These are phyloP conservation scores for Drosophila tani DNA, from an alignment of 1,140 invertebrate genomes.

Conservation along the genomic window DNA sequence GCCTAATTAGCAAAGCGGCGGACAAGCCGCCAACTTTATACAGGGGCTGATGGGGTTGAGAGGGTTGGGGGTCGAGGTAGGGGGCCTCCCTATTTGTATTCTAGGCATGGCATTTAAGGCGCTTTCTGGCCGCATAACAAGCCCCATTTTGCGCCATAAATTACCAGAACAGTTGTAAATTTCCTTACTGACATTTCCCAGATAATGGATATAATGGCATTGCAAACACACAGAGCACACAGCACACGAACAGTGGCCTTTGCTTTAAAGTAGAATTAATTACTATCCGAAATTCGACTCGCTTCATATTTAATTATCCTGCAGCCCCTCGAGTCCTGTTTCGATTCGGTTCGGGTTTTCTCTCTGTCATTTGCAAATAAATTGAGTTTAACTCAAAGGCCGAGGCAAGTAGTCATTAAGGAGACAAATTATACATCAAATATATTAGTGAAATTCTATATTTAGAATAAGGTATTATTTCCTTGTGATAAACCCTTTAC, in stretches of 20 bases:
- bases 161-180: conserved; percentile 47
- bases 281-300: conserved; percentile 48
- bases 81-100: neutral
- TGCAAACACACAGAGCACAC: neutral
- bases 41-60: too few relatives aligned
- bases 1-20: conserved; percentile 29
- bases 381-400: neutral
- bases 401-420: conserved; percentile 4
- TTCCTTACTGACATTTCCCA: conserved; percentile 11
- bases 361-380: conserved; percentile 12
- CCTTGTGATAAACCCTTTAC: too few relatives aligned
- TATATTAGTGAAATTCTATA: neutral
- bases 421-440: conserved; percentile 1
- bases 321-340: conserved; percentile 1
- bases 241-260: neutral
- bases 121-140: conserved; percentile 5
- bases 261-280: conserved; percentile 54
- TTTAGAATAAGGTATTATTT: too few relatives aligned
- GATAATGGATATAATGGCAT: conserved; percentile 37
- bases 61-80: neutral
- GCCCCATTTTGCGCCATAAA: conserved; percentile 20
- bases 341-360: conserved; percentile 4
- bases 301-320: conserved; percentile 34
- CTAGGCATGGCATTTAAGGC: conserved; percentile 6
- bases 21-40: neutral